These are phyloP conservation scores for Osmerus mordax DNA, from an alignment of 2,113 vertebrate species.

Conservation along the genomic window DNA sequence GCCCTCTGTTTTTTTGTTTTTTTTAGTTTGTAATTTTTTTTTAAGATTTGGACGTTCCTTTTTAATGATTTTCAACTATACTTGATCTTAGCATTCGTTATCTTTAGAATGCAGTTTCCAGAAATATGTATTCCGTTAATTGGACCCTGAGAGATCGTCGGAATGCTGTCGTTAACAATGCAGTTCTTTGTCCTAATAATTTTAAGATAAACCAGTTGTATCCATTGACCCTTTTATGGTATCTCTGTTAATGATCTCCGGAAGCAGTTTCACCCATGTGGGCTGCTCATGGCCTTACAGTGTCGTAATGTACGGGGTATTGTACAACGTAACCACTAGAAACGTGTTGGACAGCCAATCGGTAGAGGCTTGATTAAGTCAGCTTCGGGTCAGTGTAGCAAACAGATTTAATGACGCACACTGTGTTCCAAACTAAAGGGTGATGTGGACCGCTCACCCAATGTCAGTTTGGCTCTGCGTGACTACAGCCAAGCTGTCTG, in stretches of 20 bases:
- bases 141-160: neutral
- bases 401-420: no score
- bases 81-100: neutral
- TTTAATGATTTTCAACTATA: neutral
- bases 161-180: neutral
- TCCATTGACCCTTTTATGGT: no score
- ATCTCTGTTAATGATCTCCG: no score
- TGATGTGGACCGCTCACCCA: neutral
- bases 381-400: no score
- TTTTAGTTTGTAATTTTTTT: neutral
- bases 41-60: no score
- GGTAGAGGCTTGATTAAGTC: no score
- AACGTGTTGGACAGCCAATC: neutral
- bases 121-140: neutral
- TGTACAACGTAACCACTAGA: conserved; percentile 10
- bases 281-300: neutral
- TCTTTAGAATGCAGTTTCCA: neutral
- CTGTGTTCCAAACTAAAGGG: no score
- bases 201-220: no score
- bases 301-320: conserved; percentile 15
- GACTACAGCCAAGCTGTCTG: conserved; percentile 34
- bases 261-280: neutral
- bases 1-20: conserved; percentile 2
- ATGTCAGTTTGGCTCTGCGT: conserved; percentile 1
- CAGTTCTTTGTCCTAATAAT: neutral